Percentiles rank a stretch among this genome's conserved stretches.
Evolutionary conservation across 2,113 vertebrate species (phyloP).

Genomic region (Anthoscopus minutus): DNA sequence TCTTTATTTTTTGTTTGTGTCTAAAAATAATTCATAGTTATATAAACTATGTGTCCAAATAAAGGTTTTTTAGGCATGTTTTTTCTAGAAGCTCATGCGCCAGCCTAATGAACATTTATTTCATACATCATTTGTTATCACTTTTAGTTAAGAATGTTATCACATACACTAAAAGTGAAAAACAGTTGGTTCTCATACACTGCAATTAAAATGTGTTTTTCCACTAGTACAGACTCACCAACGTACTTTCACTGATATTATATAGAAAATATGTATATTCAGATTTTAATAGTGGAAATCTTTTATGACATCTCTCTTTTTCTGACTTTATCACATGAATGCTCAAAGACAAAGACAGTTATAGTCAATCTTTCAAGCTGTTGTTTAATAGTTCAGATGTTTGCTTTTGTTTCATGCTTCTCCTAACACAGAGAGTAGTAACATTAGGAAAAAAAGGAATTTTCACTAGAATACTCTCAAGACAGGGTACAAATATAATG

Average conservation of each 20-base stretch:
- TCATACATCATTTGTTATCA: background rate
- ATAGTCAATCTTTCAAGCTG: background rate
- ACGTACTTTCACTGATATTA: background rate
- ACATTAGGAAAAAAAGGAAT: background rate
- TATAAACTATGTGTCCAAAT: background rate
- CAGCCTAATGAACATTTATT: background rate
- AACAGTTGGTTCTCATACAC: background rate
- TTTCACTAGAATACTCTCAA: background rate
- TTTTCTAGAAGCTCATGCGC: background rate
- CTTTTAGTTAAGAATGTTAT: background rate
- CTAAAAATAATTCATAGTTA: background rate
- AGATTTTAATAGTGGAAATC: background rate
- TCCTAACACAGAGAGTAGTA: background rate
- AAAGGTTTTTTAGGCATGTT: background rate
- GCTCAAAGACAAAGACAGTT: background rate
- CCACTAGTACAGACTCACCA: background rate
- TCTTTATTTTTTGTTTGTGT: background rate
- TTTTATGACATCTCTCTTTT: background rate
- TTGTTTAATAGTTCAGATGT: background rate
- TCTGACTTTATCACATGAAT: background rate
- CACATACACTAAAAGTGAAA: background rate
- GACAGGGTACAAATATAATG: background rate
- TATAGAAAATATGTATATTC: background rate
- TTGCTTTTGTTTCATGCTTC: background rate
- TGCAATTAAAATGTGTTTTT: background rate